Evolutionary conservation across 2,113 vertebrate genomes (phyloP).

Genomic region (Dicerorhinus sumatrensis): DNA sequence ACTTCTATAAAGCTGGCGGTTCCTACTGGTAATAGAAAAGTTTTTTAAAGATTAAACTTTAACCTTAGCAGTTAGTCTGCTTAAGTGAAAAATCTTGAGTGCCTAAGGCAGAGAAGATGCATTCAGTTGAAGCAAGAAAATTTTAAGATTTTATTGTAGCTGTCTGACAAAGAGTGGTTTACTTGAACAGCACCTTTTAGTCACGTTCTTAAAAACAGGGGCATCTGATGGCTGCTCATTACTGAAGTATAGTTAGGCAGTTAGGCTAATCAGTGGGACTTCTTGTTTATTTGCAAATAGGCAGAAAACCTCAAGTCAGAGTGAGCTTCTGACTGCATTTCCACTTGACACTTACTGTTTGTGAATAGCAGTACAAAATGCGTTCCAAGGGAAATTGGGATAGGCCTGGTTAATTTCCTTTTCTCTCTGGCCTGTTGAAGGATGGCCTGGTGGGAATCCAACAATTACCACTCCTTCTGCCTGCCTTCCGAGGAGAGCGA

Average conservation of each 20-base stretch:
- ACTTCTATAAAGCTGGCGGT: neutral
- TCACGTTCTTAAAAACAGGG: slow-evolving; percentile 27
- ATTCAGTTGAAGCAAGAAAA: neutral
- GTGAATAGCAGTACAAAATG: neutral
- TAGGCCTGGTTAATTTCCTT: slow-evolving; percentile 33
- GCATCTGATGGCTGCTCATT: neutral
- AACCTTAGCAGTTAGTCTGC: neutral
- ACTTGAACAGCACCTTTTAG: neutral
- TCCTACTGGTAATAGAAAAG: neutral
- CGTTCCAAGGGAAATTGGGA: neutral
- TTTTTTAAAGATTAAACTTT: slow-evolving; percentile 16
- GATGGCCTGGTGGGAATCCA: slow-evolving; percentile 94
- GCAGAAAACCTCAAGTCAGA: neutral
- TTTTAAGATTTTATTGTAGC: slow-evolving; percentile 6
- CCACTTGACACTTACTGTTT: neutral
- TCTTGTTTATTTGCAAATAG: slow-evolving; percentile 21
- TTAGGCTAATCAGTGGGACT: neutral
- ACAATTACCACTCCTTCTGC: slow-evolving; percentile 90
- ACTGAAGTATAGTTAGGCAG: neutral
- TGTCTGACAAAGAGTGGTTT: neutral
- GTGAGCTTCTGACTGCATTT: neutral
- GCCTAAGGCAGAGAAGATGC: neutral
- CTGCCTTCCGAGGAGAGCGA: slow-evolving; percentile 90
- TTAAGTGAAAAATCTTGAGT: neutral
- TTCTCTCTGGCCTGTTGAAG: slow-evolving; percentile 82